Base-by-base conservation (phyloP, 2,113 vertebrate genomes). In the Rhabdornis inornatus region DNA sequence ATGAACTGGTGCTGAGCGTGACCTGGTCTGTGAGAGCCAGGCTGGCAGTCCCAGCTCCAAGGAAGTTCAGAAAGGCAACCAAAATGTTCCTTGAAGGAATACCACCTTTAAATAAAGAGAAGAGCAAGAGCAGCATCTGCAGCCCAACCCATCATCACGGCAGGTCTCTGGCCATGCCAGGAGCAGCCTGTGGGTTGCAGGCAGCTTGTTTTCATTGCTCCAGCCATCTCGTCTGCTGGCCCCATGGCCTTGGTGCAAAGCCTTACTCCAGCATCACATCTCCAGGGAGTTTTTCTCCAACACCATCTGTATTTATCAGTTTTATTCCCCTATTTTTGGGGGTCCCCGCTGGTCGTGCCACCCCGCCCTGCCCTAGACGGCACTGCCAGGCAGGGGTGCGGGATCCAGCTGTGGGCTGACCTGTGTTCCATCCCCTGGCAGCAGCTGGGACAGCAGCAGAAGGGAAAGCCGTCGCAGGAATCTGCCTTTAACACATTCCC, bases 381-480 rank as follows among this genome's bases (percentile, higher is more conserved):
- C 15, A 42, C 21, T 64, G 28, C 39, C 55, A 7, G 66, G 35
- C 85, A 74, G 64, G 15, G 64, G 5, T 56, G 65, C 6, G 0
- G 2, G 20, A 35, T 79, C 79, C 89, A 56, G 85, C 4, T 74
- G 77, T 6, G 71, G 68, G 59, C 61, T 91, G 66, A 57, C 70
- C 78, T 83, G 72, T 8, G 1, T 94, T 90, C 95, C 90, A 83
- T 95, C 90, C 94, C 76, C 93, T 96, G 96, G 91, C 81, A 81
- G 79, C 69, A 42, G 44, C 47, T 66, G 91, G 94, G 72, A 96
- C 45, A 94, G 93, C 92, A 97, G 70, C 49, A 82, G 35, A 72
- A 88, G 60, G 66, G 59, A 77, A 59, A 89, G 52, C 68, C 2
- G 1, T 75, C 3, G 1, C 49, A 91, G 74, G 84, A 89, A 65